Evolutionary conservation across 64 coral and sea anemone genomes (phyloP).

Genomic region (Actinia equina): DNA sequence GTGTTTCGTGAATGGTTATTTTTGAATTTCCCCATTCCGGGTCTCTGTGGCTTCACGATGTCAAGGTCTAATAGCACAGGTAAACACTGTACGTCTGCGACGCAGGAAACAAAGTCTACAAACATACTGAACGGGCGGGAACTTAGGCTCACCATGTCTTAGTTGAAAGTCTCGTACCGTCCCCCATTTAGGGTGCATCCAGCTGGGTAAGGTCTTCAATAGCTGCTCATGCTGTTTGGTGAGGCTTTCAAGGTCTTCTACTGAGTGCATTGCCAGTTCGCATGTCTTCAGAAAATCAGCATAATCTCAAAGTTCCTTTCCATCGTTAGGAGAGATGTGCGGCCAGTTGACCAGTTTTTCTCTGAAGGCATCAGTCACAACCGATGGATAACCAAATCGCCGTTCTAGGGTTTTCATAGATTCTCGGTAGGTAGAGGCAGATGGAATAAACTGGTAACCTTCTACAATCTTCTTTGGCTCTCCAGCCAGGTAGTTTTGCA

Average conservation of each 20-base stretch:
- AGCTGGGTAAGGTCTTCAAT: constrained; percentile 13
- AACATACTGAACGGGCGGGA: too few species aligned
- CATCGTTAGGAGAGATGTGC: constrained; percentile 45
- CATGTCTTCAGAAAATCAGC: constrained; percentile 48
- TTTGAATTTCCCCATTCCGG: neutral
- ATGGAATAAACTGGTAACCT: constrained; percentile 17
- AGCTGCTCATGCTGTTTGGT: constrained; percentile 28
- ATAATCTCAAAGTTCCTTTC: constrained; percentile 20
- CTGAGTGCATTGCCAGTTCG: constrained; percentile 18
- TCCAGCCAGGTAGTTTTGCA: constrained; percentile 33
- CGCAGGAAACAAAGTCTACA: neutral
- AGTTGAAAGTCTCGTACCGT: constrained; percentile 8
- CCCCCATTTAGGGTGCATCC: constrained; percentile 27
- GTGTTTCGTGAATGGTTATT: neutral
- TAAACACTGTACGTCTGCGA: neutral
- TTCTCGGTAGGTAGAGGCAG: constrained; percentile 23
- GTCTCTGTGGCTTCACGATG: neutral
- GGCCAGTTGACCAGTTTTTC: constrained; percentile 48
- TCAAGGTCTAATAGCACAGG: neutral
- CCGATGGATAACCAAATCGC: constrained; percentile 40
- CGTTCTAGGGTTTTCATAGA: constrained; percentile 18
- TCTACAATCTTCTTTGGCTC: constrained; percentile 41
- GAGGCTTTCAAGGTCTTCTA: constrained; percentile 18
- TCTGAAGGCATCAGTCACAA: constrained; percentile 33
- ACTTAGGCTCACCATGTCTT: too few species aligned